Conservation (phyloP, 2,113 vertebrate species). For the Bettongia penicillata region DNA sequence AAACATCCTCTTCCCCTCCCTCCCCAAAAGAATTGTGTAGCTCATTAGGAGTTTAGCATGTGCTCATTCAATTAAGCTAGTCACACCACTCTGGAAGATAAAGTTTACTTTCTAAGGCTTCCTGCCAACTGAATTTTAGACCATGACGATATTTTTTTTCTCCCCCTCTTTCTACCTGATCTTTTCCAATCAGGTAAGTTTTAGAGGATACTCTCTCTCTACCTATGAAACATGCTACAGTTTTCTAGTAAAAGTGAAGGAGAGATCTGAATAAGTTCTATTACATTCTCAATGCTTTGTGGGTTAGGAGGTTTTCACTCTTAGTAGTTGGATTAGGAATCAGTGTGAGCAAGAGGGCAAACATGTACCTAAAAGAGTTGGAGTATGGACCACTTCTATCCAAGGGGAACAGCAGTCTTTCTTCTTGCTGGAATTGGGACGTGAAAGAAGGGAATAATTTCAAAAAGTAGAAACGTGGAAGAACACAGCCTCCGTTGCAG, state of each 20-base stretch:
- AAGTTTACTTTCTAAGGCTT: background rate
- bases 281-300: background rate
- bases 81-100: slow-evolving; percentile 25
- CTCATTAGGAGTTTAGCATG: background rate
- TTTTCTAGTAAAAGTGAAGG: background rate
- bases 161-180: background rate
- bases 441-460: background rate
- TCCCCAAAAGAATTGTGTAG: background rate
- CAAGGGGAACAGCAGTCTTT: background rate
- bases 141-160: background rate
- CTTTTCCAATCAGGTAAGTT: background rate
- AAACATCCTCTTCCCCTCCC: too few species aligned
- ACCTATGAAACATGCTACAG: background rate
- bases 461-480: background rate
- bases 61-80: slow-evolving; percentile 23
- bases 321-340: background rate
- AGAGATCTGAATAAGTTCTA: background rate
- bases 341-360: background rate
- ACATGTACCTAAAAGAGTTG: background rate
- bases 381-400: background rate
- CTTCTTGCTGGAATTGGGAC: background rate
- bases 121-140: background rate
- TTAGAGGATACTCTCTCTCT: background rate
- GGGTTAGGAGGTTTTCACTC: background rate
- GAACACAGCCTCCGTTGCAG: background rate